Percentiles rank a stretch among this genome's conserved stretches.
Conservation (phyloP, 2,888 invertebrate species). For the Thera britannica region DNA sequence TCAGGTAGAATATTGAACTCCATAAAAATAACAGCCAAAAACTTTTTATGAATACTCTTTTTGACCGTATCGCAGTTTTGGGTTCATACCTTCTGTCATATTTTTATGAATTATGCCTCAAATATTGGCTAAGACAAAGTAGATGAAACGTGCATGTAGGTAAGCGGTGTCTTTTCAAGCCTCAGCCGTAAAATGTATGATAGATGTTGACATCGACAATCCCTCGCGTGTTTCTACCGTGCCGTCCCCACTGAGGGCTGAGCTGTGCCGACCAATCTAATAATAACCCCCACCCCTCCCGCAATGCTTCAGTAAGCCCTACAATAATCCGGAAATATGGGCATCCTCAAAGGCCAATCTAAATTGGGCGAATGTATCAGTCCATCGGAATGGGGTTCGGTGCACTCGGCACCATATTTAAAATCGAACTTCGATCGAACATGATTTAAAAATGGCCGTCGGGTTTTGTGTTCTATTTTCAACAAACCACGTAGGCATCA, state of each 20-base stretch:
- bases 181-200: slow-evolving; percentile 80
- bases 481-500: background rate
- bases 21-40: slow-evolving; percentile 28
- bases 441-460: slow-evolving; percentile 73
- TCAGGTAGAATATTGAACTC: slow-evolving; percentile 37
- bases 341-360: slow-evolving; percentile 52
- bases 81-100: slow-evolving; percentile 32
- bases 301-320: slow-evolving; percentile 43
- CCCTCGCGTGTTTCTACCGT: slow-evolving; percentile 78
- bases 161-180: slow-evolving; percentile 73
- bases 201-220: slow-evolving; percentile 75
- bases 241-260: slow-evolving; percentile 78
- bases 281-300: slow-evolving; percentile 57
- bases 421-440: slow-evolving; percentile 73
- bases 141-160: slow-evolving; percentile 68
- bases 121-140: slow-evolving; percentile 41
- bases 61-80: slow-evolving; percentile 28
- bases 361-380: slow-evolving; percentile 65
- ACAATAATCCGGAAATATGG: slow-evolving; percentile 48
- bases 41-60: slow-evolving; percentile 28
- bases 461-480: slow-evolving; percentile 31
- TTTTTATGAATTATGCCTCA: slow-evolving; percentile 33
- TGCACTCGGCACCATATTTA: slow-evolving; percentile 79
- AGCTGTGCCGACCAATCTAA: slow-evolving; percentile 60
- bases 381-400: slow-evolving; percentile 73